These are phyloP conservation scores for Scleropages formosus DNA, from an alignment of 2,797 vertebrate species.

Conservation along the genomic window DNA sequence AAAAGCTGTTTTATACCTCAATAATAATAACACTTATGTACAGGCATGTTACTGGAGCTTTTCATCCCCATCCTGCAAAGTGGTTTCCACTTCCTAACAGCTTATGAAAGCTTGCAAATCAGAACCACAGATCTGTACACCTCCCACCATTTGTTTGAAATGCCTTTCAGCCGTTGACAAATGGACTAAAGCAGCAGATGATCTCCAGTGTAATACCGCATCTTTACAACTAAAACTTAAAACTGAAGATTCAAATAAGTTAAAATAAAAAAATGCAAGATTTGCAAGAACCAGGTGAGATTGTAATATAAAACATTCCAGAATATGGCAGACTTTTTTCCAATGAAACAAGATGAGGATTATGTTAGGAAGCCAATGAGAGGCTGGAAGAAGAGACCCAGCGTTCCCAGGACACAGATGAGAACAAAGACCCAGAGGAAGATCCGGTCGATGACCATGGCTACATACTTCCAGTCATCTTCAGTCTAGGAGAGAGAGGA, in stretches of 20 bases:
- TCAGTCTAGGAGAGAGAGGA: conserved; percentile 66
- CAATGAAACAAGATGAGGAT: conserved; percentile 15
- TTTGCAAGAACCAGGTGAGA: not conserved
- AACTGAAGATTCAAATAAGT: not conserved
- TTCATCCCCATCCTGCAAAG: no score
- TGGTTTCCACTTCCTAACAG: no score
- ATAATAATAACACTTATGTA: no score
- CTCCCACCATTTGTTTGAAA: not conserved
- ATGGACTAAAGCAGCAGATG: not conserved
- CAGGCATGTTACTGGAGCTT: no score
- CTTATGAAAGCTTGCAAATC: no score
- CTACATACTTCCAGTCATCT: conserved; percentile 89
- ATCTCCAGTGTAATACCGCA: not conserved
- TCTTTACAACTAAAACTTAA: not conserved
- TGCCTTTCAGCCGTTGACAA: not conserved
- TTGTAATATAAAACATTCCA: not conserved
- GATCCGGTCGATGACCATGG: conserved; percentile 81
- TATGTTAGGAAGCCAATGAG: conserved; percentile 71
- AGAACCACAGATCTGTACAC: not conserved
- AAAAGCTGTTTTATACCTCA: no score
- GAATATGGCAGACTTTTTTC: not conserved
- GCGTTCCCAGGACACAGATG: conserved; percentile 81
- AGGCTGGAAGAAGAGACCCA: conserved; percentile 85
- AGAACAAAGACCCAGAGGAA: conserved; percentile 90
- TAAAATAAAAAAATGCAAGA: not conserved